These are phyloP conservation scores for Crotalus helleri DNA, from an alignment of 2,113 vertebrate species.

Conservation along the genomic window DNA sequence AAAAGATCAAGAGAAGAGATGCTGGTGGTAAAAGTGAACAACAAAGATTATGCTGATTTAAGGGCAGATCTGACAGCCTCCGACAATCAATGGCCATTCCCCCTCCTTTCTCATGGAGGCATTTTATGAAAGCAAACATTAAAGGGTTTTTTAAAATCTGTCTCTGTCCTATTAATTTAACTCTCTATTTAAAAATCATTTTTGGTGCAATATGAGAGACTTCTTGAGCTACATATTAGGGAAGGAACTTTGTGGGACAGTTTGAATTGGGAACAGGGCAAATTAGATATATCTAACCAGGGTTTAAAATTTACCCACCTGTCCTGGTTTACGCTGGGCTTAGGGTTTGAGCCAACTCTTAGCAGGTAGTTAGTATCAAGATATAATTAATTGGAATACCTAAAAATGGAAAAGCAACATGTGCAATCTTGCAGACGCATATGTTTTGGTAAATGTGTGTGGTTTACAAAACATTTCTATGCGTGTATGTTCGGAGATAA, in stretches of 20 bases:
- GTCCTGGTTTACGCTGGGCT: not conserved
- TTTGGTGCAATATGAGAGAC: not conserved
- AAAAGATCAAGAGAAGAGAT: not conserved
- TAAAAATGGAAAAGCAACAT: not conserved
- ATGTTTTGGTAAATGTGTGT: not conserved
- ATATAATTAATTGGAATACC: not conserved
- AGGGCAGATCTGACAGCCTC: not conserved
- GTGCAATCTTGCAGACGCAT: not conserved
- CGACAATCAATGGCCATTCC: not conserved
- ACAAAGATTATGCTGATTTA: not conserved
- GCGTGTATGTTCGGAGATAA: not conserved
- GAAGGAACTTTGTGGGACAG: not conserved
- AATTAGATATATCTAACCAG: not conserved
- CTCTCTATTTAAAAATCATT: not conserved
- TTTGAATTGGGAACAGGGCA: not conserved
- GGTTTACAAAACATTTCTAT: not conserved
- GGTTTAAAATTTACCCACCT: not conserved
- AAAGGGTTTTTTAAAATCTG: not conserved
- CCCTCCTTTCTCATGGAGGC: not conserved
- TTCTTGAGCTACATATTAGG: not conserved
- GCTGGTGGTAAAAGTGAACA: not conserved
- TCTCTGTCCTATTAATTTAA: not conserved
- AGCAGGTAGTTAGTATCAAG: not conserved
- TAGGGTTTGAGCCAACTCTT: not conserved
- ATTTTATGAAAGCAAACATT: not conserved